Evolutionary conservation across 2,113 vertebrate species (phyloP).

Genomic region (Meles meles): DNA sequence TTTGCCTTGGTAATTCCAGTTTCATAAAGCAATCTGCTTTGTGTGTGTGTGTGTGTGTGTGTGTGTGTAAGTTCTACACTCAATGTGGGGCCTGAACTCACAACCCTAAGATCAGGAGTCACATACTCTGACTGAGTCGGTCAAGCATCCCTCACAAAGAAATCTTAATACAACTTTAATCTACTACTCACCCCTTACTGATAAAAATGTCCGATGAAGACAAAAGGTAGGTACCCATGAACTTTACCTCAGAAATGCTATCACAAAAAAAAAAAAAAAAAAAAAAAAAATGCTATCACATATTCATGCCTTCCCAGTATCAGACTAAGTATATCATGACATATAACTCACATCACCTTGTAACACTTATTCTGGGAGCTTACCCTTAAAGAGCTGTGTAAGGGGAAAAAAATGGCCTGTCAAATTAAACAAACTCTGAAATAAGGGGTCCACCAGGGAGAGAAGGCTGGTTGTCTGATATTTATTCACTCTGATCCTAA

Average conservation of each 20-base stretch:
- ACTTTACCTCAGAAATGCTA: constrained; percentile 12
- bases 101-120: neutral
- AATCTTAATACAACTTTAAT: neutral
- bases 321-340: neutral
- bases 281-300: constrained; percentile 1
- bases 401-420: neutral
- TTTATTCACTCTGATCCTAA: neutral
- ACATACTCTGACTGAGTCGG: neutral
- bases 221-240: neutral
- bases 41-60: too few species aligned
- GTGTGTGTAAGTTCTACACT: too few species aligned
- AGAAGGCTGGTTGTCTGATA: neutral
- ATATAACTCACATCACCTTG: neutral
- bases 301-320: neutral
- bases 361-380: neutral
- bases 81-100: neutral
- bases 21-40: neutral
- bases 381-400: neutral
- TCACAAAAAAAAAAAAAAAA: too few species aligned
- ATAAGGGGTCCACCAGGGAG: neutral
- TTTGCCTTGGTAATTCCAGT: constrained; percentile 5
- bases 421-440: constrained; percentile 21
- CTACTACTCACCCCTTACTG: neutral
- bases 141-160: neutral
- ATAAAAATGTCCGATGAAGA: neutral